These are phyloP conservation scores for Cranoglanis bouderius DNA, from an alignment of 2,113 vertebrate species.

Conservation along the genomic window DNA sequence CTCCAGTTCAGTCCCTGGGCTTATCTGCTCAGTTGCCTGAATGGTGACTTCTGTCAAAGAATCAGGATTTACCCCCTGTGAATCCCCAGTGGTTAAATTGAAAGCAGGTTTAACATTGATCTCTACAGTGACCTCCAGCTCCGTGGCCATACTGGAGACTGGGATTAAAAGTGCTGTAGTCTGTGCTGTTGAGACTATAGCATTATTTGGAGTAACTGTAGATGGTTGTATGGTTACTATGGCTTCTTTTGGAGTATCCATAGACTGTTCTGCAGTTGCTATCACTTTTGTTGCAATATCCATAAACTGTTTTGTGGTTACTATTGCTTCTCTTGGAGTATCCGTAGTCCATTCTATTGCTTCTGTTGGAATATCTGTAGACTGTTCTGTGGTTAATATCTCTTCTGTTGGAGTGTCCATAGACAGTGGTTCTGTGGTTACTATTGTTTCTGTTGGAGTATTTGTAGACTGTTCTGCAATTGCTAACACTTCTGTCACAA, in stretches of 20 bases:
- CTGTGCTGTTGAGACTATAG: background rate
- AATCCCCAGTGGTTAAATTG: slow-evolving; percentile 19
- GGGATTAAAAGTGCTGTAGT: background rate
- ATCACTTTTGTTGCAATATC: background rate
- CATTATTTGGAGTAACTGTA: background rate
- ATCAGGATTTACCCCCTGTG: background rate
- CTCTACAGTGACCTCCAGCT: slow-evolving; percentile 42
- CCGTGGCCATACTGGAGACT: slow-evolving; percentile 5
- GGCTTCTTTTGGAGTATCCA: background rate
- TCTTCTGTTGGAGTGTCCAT: background rate
- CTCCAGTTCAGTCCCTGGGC: background rate
- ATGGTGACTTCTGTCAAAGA: background rate
- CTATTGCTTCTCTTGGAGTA: background rate
- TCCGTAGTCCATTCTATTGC: background rate
- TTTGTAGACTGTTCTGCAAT: background rate
- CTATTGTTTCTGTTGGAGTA: background rate
- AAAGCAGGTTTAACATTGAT: slow-evolving; percentile 16
- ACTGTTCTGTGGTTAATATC: too few relatives aligned
- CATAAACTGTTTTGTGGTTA: background rate
- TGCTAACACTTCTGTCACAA: background rate
- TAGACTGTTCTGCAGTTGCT: background rate
- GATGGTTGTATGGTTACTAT: background rate
- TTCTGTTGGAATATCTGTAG: background rate
- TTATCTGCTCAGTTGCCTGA: slow-evolving; percentile 15
- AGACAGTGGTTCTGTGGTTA: background rate